phyloP scores from a whole-genome alignment of 2,113 vertebrate genomes.

The Cyanoliseus patagonus region DNA sequence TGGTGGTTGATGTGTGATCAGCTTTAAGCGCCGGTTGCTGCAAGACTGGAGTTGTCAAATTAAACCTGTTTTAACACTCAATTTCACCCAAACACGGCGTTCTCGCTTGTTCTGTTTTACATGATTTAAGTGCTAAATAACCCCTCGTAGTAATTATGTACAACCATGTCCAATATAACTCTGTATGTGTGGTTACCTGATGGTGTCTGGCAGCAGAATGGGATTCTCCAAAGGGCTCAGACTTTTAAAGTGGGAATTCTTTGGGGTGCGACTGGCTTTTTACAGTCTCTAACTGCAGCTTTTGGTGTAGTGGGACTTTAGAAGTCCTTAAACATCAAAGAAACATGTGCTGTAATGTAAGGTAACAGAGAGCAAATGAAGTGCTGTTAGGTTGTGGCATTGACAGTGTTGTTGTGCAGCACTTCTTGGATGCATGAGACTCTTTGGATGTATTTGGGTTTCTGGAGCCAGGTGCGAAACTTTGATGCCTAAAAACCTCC shows the following conservation, averaged over 20 bases:
- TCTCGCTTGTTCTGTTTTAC: neutral
- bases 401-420: neutral
- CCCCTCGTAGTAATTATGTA: neutral
- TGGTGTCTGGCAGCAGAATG: neutral
- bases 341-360: fast-evolving
- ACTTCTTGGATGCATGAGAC: neutral
- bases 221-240: neutral
- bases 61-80: neutral
- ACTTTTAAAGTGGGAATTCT: neutral
- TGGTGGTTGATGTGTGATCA: neutral
- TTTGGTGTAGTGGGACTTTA: neutral
- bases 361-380: neutral
- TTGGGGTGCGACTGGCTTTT: neutral
- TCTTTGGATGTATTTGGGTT: neutral
- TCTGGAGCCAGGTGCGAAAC: neutral
- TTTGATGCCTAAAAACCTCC: neutral
- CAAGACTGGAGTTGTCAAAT: neutral
- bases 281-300: neutral
- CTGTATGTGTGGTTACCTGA: neutral
- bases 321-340: neutral
- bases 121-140: neutral
- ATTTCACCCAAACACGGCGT: neutral
- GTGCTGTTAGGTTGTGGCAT: neutral
- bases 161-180: neutral
- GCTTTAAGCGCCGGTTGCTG: neutral